Evolutionary conservation across 2,113 vertebrate genomes (phyloP).

Genomic region (Carettochelys insculpta): DNA sequence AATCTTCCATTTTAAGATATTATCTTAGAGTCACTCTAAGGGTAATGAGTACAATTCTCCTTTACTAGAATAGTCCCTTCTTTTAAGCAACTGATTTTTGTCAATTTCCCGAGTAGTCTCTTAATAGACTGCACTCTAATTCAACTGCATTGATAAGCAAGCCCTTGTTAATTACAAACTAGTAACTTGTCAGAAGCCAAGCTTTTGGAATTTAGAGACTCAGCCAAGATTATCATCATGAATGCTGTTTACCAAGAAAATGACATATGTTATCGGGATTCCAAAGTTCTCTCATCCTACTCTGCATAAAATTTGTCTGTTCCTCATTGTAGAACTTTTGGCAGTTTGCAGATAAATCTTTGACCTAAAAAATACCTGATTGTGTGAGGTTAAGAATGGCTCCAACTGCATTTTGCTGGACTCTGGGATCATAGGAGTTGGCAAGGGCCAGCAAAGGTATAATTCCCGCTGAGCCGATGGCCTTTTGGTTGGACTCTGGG

Average conservation of each 20-base stretch:
- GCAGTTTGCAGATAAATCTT: not conserved
- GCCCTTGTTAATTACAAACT: not conserved
- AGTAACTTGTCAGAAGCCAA: not conserved
- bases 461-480: constrained; percentile 74
- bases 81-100: not conserved
- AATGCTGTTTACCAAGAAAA: not conserved
- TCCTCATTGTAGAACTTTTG: not conserved
- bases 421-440: constrained; percentile 78
- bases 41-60: not conserved
- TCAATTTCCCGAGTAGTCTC: not conserved
- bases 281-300: not conserved
- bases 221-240: not conserved
- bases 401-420: constrained; percentile 83
- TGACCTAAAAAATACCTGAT: constrained; percentile 73
- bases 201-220: not conserved
- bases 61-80: not conserved
- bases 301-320: not conserved
- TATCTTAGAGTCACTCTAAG: not conserved
- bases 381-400: constrained; percentile 82
- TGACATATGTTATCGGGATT: not conserved
- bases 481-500: constrained; percentile 78
- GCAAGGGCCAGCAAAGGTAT: constrained; percentile 78
- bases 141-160: not conserved
- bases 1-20: not conserved
- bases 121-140: not conserved